Evolutionary conservation across 2,797 vertebrate species (phyloP), one percentile per base, ranked within the genome.

Genomic region (Ctenopoma kingsleyae): DNA sequence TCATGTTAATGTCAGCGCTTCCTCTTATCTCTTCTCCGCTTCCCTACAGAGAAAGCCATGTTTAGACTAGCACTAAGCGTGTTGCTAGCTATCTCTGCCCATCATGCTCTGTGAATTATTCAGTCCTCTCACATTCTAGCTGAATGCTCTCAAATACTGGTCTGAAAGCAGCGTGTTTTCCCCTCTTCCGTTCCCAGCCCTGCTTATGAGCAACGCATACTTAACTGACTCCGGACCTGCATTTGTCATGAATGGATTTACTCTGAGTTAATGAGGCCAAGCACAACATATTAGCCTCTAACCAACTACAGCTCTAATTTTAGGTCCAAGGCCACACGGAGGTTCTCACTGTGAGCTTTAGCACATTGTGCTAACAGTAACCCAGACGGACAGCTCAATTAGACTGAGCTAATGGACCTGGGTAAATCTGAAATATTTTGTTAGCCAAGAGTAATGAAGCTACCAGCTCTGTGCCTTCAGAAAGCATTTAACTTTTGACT

Each of bases 201-300:
- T 25, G 22, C 47, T 38, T 54, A 25, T 48, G 32, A 49, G 13
- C 0, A 13, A 56, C 48, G 32, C 1, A 57, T 19, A 38, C 58
- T 32, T 50, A 38, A 51, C 52, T 74, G 58, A 75, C 58, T 78
- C 54, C 51, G 82, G 62, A 81, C 66, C 51, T 38, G 55, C 48
- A 19, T 12, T 1, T 62, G 7, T 53, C 68, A 48, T 72, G 71
- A 88, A 76, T 61, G 75, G 62, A 76, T 72, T 44, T 74, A 49
- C 57, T 38, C 53, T 60, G 74, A 90, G 82, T 81, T 88, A 91
- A 93, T 86, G 85, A 89, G 91, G 85, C 82, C 88, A 88, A 87
- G 74, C 76, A 65, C 73, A 62, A 66, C 23, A 41, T 30, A 65
- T 83, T 87, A 84, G 77, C 82, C 71, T 77, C 25, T 47, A 82